These are phyloP conservation scores for Lycocerus yunnanus DNA, from an alignment of 2,888 invertebrate species.

Conservation along the genomic window DNA sequence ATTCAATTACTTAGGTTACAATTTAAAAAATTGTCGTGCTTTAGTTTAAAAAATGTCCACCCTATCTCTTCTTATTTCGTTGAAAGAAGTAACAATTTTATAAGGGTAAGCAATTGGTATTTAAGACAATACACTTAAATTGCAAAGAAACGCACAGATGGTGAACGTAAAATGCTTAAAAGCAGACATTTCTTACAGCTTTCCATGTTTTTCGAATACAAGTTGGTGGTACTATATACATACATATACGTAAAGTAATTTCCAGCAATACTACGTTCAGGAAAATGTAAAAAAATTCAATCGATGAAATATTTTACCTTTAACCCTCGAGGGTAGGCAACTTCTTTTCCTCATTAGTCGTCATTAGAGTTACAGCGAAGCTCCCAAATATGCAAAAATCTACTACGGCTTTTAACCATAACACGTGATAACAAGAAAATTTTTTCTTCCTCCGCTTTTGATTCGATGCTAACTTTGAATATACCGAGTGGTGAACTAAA, in stretches of 20 bases:
- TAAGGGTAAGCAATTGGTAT: not conserved
- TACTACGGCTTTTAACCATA: not conserved
- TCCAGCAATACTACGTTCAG: not conserved
- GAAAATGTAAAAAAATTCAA: not conserved
- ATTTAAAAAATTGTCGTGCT: not conserved
- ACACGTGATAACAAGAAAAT: not conserved
- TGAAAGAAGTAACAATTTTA: not conserved
- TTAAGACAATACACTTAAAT: not conserved
- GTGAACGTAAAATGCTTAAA: slow-evolving; percentile 17
- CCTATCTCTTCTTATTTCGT: not conserved
- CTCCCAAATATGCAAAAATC: not conserved
- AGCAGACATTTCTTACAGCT: slow-evolving; percentile 10
- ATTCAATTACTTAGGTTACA: not conserved
- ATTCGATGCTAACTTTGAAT: not conserved
- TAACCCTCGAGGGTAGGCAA: not conserved
- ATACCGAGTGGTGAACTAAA: not conserved
- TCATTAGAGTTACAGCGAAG: not conserved
- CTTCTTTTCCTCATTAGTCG: not conserved
- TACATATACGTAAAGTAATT: not conserved
- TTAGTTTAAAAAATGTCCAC: not conserved
- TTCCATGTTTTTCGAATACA: not conserved
- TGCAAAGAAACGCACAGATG: slow-evolving; percentile 19
- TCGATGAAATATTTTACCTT: not conserved
- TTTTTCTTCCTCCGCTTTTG: not conserved
- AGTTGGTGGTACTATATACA: not conserved